Evolutionary conservation across 2,797 vertebrate species (phyloP), one percentile per base, ranked within the genome.

Genomic region (Xiphophorus birchmanni): DNA sequence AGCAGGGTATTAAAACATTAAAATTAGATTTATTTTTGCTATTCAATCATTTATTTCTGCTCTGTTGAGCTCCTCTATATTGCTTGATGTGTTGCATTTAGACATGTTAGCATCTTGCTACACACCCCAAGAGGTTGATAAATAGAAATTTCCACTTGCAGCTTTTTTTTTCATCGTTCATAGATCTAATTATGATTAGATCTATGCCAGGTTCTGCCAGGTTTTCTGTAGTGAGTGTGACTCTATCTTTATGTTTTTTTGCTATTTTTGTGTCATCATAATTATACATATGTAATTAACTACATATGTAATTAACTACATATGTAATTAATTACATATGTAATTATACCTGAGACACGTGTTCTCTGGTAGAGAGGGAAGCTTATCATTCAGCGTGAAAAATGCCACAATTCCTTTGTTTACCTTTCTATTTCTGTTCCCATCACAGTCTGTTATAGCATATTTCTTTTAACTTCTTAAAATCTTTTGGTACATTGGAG

Each of bases 331-430:
- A 32, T 32, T 32, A 32, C 32, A 32, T 32, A 32, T 32, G 74
- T 82, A 86, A 54, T 79, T 82, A 75, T 83, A 82, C 75, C 63
- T 52, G 74, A 74, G 78, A 85, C 63, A 32, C 45, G 44, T 78
- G 74, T 84, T 84, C 80, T 71, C 54, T 35, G 29, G 48, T 45
- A 79, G 76, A 79, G 40, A 80, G 83, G 40, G 74, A 90, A 90
- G 81, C 52, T 82, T 74, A 76, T 84, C 77, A 77, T 11, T 48
- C 48, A 77, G 13, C 44, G 72, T 81, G 78, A 80, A 60, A 78
- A 74, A 90, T 18, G 12, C 63, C 58, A 77, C 40, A 12, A 78
- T 80, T 40, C 73, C 63, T 56, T 74, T 21, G 45, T 60, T 1
- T 56, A 26, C 26, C 40, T 58, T 40, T 72, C 13, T 69, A 26